These are phyloP conservation scores for Pseudoatta argentina DNA, from an alignment of 1,140 invertebrate genomes.

Conservation along the genomic window DNA sequence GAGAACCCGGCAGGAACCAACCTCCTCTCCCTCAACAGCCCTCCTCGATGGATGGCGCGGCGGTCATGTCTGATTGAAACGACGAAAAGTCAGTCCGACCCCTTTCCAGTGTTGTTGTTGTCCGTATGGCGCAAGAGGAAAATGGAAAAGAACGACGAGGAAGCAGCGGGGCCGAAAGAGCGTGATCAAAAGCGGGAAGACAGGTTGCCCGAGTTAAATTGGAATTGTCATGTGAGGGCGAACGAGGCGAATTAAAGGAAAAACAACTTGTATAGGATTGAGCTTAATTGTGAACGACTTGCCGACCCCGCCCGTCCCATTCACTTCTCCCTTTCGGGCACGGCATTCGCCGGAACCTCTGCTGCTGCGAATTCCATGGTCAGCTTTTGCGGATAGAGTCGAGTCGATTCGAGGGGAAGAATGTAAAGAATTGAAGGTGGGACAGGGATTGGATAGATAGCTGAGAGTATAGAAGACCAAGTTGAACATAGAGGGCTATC, in stretches of 20 bases:
- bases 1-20: constrained; percentile 62
- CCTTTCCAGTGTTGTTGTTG: constrained; percentile 55
- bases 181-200: constrained; percentile 68
- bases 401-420: constrained; percentile 55
- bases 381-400: constrained; percentile 62
- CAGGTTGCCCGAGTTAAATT: constrained; percentile 82
- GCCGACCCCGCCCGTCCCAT: constrained; percentile 8
- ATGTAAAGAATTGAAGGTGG: constrained; percentile 35
- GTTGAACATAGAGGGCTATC: constrained; percentile 59
- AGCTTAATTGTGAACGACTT: constrained; percentile 75
- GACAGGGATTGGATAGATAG: constrained; percentile 9
- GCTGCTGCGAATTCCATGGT: constrained; percentile 60
- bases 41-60: constrained; percentile 60
- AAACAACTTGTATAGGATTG: constrained; percentile 80
- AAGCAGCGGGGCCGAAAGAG: constrained; percentile 37
- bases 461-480: constrained; percentile 12
- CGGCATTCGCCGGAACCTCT: constrained; percentile 66
- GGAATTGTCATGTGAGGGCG: constrained; percentile 83
- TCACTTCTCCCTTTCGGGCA: constrained; percentile 15
- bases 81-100: constrained; percentile 81
- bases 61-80: constrained; percentile 84
- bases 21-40: neutral
- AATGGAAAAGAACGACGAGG: constrained; percentile 7
- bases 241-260: constrained; percentile 77
- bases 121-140: constrained; percentile 51